Percentiles rank a stretch among this genome's conserved stretches.
These are phyloP conservation scores for Drosophila pseudotakahashii DNA, from an alignment of 2,888 invertebrate genomes.

Conservation along the genomic window DNA sequence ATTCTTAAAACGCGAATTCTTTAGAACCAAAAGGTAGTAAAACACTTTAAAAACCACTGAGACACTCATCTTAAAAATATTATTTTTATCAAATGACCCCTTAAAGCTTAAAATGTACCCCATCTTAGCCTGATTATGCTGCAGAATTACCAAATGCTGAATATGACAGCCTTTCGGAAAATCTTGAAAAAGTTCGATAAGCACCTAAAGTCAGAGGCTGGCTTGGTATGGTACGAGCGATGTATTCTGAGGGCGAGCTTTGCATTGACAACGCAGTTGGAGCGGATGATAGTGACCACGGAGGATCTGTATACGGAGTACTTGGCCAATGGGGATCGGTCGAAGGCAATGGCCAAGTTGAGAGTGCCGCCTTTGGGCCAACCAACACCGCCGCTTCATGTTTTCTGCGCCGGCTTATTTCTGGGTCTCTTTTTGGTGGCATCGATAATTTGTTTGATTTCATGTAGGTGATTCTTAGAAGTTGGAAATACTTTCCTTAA, in stretches of 20 bases:
- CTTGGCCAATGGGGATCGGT: conserved; percentile 94
- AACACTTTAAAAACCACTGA: too few relatives aligned
- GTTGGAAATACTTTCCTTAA: neutral
- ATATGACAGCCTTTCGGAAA: conserved; percentile 98
- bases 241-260: conserved; percentile 88
- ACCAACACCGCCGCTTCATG: conserved; percentile 91
- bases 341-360: conserved; percentile 97
- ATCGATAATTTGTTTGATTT: conserved; percentile 91
- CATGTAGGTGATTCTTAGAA: conserved; percentile 86
- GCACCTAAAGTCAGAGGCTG: conserved; percentile 89
- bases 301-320: conserved; percentile 93
- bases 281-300: conserved; percentile 87
- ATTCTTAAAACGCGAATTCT: too few relatives aligned
- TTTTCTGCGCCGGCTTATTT: conserved; percentile 97
- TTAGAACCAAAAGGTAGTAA: too few relatives aligned
- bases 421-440: conserved; percentile 95
- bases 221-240: conserved; percentile 94
- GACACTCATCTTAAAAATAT: too few relatives aligned
- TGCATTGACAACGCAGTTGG: conserved; percentile 86
- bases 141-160: conserved; percentile 98
- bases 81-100: neutral
- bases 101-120: neutral
- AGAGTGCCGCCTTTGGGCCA: conserved; percentile 97
- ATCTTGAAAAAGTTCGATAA: conserved; percentile 99
- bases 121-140: conserved; percentile 89